Base-by-base conservation (phyloP, 2,888 invertebrate genomes). In the Andrena trimmerana region DNA sequence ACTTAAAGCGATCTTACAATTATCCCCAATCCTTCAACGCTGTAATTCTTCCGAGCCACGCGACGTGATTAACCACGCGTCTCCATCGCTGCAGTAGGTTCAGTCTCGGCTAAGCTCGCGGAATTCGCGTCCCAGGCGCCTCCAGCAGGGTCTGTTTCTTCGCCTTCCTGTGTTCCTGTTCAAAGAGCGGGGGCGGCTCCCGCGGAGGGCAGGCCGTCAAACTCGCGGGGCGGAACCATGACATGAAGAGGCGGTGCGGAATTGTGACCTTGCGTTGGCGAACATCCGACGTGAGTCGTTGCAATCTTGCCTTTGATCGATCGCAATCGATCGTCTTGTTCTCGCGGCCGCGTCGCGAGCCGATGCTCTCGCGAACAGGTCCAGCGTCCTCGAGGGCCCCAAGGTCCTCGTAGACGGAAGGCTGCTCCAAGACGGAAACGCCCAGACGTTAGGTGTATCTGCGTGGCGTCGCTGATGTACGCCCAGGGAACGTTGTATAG, bases 181-280 rank as follows among this genome's bases (percentile, higher is more conserved):
- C 91, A 75, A 93, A 93, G 92, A 93, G 93, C 94, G 94, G 94
- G 94, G 94, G 94, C 94, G 94, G 94, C 93, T 93, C 94, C 93
- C 93, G 93, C 93, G 93, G 94, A 94, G 94, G 94, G 94, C 94
- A 94, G 94, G 93, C 93, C 94, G 91, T 94, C 93, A 93, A 93
- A 94, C 92, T 93, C 93, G 93, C 92, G 94, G 94, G 94, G 94
- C 94, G 94, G 94, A 93, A 93, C 94, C 93, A 92, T 90, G 90
- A 90, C 92, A 89, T 90, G 92, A 92, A 91, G 93, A 94, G 94
- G 94, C 94, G 94, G 93, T 92, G 91, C 93, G 92, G 93, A 91
- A 90, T 85, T 82, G 71, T 82, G 80, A 78, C 62, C 82, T 74
- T 69, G 78, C 77, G 75, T 63, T 62, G 54, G 66, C 78, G 27